These are phyloP conservation scores for Drosophila azteca DNA, from an alignment of 1,140 invertebrate species.

Conservation along the genomic window DNA sequence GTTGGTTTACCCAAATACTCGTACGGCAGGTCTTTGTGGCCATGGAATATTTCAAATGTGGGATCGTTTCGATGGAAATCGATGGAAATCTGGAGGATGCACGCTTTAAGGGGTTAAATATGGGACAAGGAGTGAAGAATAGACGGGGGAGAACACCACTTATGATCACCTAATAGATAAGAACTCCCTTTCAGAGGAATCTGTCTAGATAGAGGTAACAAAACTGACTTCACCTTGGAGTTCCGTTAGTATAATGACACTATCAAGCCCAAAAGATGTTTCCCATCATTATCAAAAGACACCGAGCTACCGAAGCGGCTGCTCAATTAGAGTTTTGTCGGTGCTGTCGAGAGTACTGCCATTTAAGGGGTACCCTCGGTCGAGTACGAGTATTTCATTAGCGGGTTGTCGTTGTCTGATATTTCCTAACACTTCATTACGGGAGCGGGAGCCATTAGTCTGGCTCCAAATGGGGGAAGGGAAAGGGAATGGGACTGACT, in stretches of 20 bases:
- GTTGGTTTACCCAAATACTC: slow-evolving; percentile 29
- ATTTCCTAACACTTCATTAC: slow-evolving; percentile 71
- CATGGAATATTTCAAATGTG: slow-evolving; percentile 29
- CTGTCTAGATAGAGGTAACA: neutral
- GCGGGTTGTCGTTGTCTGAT: slow-evolving; percentile 34
- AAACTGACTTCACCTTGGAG: neutral
- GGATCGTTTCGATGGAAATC: slow-evolving; percentile 8
- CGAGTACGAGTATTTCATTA: slow-evolving; percentile 61
- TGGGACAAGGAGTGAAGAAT: too few species aligned
- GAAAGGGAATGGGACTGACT: neutral
- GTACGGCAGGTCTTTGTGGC: neutral
- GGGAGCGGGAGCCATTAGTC: slow-evolving; percentile 63
- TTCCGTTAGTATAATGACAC: slow-evolving; percentile 17
- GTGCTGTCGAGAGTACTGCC: slow-evolving; percentile 14
- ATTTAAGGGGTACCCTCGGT: slow-evolving; percentile 5
- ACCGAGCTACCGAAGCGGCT: slow-evolving; percentile 7
- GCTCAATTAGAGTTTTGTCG: slow-evolving; percentile 34
- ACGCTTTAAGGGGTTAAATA: slow-evolving; percentile 4
- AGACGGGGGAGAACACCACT: too few species aligned
- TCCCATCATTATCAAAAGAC: slow-evolving; percentile 53
- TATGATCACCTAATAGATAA: too few species aligned
- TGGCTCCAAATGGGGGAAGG: neutral
- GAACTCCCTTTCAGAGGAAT: neutral
- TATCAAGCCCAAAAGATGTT: slow-evolving; percentile 26
- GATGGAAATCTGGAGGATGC: neutral